Evolutionary conservation across 2,797 vertebrate genomes (phyloP), one percentile per base, ranked within the genome.

Genomic region (Chrysocyon brachyurus): DNA sequence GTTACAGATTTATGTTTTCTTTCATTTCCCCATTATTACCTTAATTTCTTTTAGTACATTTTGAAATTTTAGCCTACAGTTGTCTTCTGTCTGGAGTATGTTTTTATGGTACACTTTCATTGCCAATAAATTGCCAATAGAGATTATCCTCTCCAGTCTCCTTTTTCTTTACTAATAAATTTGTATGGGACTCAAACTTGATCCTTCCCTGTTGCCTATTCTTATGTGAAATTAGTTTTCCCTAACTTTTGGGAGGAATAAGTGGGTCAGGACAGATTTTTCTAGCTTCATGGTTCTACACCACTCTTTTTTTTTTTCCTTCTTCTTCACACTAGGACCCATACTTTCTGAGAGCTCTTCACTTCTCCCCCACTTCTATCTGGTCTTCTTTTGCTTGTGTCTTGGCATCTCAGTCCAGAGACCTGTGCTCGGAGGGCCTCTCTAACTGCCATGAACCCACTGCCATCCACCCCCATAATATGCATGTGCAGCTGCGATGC

Each of bases 11-110:
- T 68, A 15, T 49, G 11, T 2, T 79, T 64, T 89, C 21, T 93
- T 72, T 87, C 15, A 83, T 73, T 68, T 90, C 68, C 7, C 10
- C 5, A 57, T 84, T 9, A 66, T 86, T 54, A 61, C 72, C 22
- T 90, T 90, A 72, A 90, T 73, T 77, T 64, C 3, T 68, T 91
- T 70, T 66, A 22, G 21, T 54, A 83, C 4, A 77, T 93, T 96
- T 93, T 57, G 19, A 89, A 83, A 85, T 28, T 73, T 89, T 73
- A 87, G 40, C 15, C 33, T 77, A 88, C 4, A 63, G 17, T 86
- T 94, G 82, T 68, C 31, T 28, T 86, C 4, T 14, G 17, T 68
- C 94, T 75, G 54, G 12, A 22, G 36, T 22, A 64, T 17, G 5
- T 31, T 87, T 68, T 49, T 46, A 79, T 2, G 1, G 14, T 52